A percentile compares a stretch with the other conserved stretches of the same genome.
phyloP scores from a whole-genome alignment of 2,797 vertebrate genomes.

The Pangasius mekongensis region DNA sequence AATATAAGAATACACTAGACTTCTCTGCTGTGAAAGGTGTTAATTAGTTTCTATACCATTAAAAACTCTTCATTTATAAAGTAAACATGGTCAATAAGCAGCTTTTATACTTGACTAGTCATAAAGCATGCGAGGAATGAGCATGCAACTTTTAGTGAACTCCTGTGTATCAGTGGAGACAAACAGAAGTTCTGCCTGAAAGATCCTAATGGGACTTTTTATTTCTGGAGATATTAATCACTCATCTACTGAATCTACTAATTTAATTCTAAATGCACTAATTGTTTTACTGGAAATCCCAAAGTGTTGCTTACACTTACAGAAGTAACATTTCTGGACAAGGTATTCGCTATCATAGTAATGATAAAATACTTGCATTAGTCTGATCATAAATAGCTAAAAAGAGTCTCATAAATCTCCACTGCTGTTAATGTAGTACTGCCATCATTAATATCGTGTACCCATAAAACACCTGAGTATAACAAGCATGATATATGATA shows the following conservation, averaged over 20 bases:
- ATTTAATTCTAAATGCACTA: slow-evolving; percentile 12
- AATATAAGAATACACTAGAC: slow-evolving; percentile 56
- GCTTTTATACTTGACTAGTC: slow-evolving; percentile 68
- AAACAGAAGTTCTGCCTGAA: slow-evolving; percentile 7
- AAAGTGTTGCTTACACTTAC: slow-evolving; percentile 40
- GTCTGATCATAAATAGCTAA: slow-evolving; percentile 42
- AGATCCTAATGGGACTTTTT: neutral
- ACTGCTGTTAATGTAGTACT: slow-evolving; percentile 29
- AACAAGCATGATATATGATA: slow-evolving; percentile 43
- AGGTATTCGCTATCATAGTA: slow-evolving; percentile 40
- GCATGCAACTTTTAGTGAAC: slow-evolving; percentile 58
- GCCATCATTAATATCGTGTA: slow-evolving; percentile 44
- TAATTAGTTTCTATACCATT: slow-evolving; percentile 53
- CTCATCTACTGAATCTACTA: slow-evolving; percentile 29
- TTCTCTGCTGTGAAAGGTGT: slow-evolving; percentile 52
- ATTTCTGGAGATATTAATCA: neutral
- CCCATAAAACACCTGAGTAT: slow-evolving; percentile 57
- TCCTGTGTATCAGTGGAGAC: slow-evolving; percentile 9
- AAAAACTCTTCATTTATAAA: slow-evolving; percentile 60
- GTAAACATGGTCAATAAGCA: slow-evolving; percentile 72
- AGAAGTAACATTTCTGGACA: slow-evolving; percentile 48
- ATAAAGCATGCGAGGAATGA: slow-evolving; percentile 57
- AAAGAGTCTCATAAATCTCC: slow-evolving; percentile 7
- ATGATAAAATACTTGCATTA: slow-evolving; percentile 47
- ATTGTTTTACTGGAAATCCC: neutral